Conservation (phyloP, 2,113 vertebrate genomes). For the Genyomyrus donnyi region DNA sequence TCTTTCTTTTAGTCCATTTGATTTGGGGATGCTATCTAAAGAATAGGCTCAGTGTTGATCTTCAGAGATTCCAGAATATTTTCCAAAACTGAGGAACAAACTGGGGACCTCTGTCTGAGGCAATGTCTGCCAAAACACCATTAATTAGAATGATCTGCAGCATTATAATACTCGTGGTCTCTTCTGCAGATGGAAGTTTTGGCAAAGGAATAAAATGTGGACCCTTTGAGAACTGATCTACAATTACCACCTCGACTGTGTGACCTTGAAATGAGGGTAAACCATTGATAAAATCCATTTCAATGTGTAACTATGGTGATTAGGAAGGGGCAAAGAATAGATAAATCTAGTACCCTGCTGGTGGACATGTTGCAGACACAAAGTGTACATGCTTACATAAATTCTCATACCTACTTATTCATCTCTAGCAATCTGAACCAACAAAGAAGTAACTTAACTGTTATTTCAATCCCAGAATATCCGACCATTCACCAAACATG, state of each 20-base stretch:
- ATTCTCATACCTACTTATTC: not conserved
- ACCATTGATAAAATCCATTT: not conserved
- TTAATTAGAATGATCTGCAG: not conserved
- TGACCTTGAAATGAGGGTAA: not conserved
- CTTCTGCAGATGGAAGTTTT: not conserved
- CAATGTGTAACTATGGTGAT: not conserved
- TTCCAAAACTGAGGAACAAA: not conserved
- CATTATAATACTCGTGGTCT: not conserved
- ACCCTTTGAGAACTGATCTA: not conserved
- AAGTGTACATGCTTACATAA: not conserved
- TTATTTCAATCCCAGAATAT: not conserved
- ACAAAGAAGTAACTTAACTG: not conserved
- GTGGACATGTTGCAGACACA: not conserved
- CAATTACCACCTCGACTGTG: not conserved
- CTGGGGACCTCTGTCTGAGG: not conserved
- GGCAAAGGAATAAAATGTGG: not conserved
- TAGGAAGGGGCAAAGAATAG: not conserved
- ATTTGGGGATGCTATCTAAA: not conserved
- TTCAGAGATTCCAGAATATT: not conserved
- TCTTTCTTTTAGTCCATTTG: not conserved
- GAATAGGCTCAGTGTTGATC: not conserved
- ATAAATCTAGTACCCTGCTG: not conserved
- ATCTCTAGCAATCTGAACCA: not conserved
- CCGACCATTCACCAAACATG: not conserved
- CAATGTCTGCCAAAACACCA: not conserved